Evolutionary conservation across 2,888 invertebrate genomes (phyloP), one percentile per base, ranked within the genome.

Genomic region (Philonicus albiceps): DNA sequence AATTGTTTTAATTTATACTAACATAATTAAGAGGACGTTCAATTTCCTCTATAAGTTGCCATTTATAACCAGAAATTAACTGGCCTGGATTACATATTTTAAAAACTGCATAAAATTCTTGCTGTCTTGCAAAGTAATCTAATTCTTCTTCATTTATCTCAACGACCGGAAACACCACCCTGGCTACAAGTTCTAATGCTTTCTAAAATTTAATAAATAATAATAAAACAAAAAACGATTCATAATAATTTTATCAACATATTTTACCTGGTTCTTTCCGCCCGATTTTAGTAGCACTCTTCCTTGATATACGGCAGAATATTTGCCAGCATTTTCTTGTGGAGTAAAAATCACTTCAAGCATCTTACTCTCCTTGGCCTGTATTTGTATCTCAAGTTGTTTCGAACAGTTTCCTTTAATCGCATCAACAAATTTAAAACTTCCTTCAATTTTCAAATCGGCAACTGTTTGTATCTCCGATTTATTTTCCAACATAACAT

Each of bases 1-100:
- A 37, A 11, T 37, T 31, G 1, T 34, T 7, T 3, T 7, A 6
- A 34, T 34, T 2, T 49, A 3, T 4, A 78, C 37, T 78, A 64
- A 86, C 86, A 19, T 37, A 34, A 86, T 30, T 30, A 1, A 78
- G 13, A 27, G 72, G 43, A 3, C 5, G 13, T 43, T 64, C 53
- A 30, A 22, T 19, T 80, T 86, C 86, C n/a, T 73, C 34, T 3
- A 31, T 72, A n/a, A 73, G 53, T 37, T 43, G 72, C 85, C 86
- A 86, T 43, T 86, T 81, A 34, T 87, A 87, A 37, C n/a, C 40
- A 1, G 86, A 75, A 4, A 43, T n/a, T 27, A 85, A 16, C 1
- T 27, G 16, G n/a, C 86, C 85, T 8, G 87, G 85, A 64, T 87
- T 87, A 40, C 19, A 37, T 11, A 87, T 86, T 22, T 19, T 30